Base-by-base conservation (phyloP, 2,888 invertebrate species). In the Tetranychus truncatus region DNA sequence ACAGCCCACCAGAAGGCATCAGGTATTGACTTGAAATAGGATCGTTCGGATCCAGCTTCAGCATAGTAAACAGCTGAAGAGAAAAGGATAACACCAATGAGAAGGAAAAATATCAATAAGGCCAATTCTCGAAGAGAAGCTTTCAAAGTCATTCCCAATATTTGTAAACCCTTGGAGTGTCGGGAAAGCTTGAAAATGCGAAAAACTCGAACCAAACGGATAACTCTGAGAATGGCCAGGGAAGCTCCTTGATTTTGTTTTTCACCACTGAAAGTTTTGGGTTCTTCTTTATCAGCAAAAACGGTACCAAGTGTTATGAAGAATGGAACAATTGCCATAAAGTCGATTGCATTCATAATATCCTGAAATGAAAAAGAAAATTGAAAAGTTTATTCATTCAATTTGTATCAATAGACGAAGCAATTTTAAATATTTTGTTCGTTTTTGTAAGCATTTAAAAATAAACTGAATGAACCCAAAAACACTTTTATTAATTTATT, bases 271-370 rank as follows among this genome's bases (percentile, higher is more conserved):
- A 65, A 73, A 8, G 18, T 65, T n/a, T 55, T n/a, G n/a, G 18
- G 34, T 11, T 69, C 45, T n/a, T 71, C 21, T 71, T 24, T 44
- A n/a, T 76, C 77, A 20, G 75, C 75, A 65, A 78, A 74, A 74
- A 78, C 77, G 6, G 78, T 78, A 72, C 76, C 78, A 74, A 78
- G 67, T 6, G 78, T 78, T 65, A 79, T 78, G 88, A 97, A 97
- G 87, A 96, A 97, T 84, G 96, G 96, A 88, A 97, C 95, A 89
- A 97, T 97, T 86, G 96, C 96, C 87, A 94, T 95, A 86, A 97
- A 94, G 86, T 97, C 96, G 87, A 97, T 96, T 86, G 95, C 91
- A 86, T 95, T 95, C 96, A 96, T 96, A 85, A 96, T 94, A 88
- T 95, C 95, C 86, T 94, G 45, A 46, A 34, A 34, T 5, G 34